Base-by-base conservation (phyloP, 2,888 invertebrate species). In the Harpalus rufipes region DNA sequence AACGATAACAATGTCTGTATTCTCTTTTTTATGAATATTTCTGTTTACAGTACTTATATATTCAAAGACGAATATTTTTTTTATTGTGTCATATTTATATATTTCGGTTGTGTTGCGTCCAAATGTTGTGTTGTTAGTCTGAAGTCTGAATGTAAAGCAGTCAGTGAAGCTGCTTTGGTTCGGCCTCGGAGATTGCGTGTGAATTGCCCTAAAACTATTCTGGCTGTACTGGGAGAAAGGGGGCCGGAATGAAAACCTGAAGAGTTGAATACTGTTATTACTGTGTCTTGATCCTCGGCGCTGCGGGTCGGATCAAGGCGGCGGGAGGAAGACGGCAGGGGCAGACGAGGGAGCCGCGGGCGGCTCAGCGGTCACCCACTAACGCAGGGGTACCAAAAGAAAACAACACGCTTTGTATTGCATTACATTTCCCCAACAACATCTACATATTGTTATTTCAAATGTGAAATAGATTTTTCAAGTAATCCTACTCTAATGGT, bases 261-360 rank as follows among this genome's bases (percentile, higher is more conserved):
- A 84, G 84, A 85, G 80, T 85, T 85, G 85, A 85, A 85, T 85
- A 85, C 85, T 85, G 85, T 85, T 85, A 85, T 85, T 85, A 85
- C 80, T 85, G 72, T 80, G 85, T 85, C 85, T 85, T 85, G 85
- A 85, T 85, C 85, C 68, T 63, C 25, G 61, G 58, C 78, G 32
- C 56, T 78, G 59, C 59, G 59, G 56, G 74, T 39, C 14, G 74
- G 59, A 25, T 25, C 39, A 58, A 21, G 81, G 14, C 44, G 44
- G 10, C n/a, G 18, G n/a, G 74, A 18, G 81, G n/a, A 25, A 44
- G 44, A 10, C 68, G 65, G 68, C 16, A 14, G 21, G n/a, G 68
- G 10, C 14, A n/a, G 32, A 7, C 32, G 74, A 16, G 25, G 74
- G 68, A 18, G 72, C 78, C 84, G 84, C 78, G 84, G 84, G 78